These are phyloP conservation scores for Platyscapa corneri DNA, from an alignment of 1,140 invertebrate species.

Conservation along the genomic window DNA sequence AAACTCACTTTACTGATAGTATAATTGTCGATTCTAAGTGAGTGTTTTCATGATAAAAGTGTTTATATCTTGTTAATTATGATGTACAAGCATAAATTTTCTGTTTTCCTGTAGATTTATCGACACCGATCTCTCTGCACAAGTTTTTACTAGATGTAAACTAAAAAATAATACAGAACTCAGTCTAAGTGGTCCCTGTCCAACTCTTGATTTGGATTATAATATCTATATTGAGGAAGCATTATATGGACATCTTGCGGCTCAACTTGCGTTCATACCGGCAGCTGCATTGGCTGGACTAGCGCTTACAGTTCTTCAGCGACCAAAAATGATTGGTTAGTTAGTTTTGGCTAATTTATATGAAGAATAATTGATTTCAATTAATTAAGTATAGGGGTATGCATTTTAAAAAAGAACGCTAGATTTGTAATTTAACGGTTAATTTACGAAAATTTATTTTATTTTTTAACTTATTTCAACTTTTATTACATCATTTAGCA, in stretches of 20 bases:
- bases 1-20: slow-evolving; percentile 74
- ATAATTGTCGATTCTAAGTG: slow-evolving; percentile 72
- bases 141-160: slow-evolving; percentile 72
- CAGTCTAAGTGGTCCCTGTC: slow-evolving; percentile 65
- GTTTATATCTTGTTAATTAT: no score
- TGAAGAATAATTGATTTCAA: neutral
- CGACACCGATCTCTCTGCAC: slow-evolving; percentile 73
- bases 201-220: slow-evolving; percentile 69
- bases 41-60: slow-evolving; percentile 43
- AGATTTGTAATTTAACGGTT: no score
- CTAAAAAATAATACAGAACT: slow-evolving; percentile 73
- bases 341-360: neutral
- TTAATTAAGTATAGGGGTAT: neutral
- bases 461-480: no score
- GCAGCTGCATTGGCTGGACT: slow-evolving; percentile 65
- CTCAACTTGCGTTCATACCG: slow-evolving; percentile 66
- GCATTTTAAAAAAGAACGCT: neutral
- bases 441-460: neutral
- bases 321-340: slow-evolving; percentile 68
- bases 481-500: no score
- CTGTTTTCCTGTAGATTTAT: slow-evolving; percentile 68
- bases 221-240: slow-evolving; percentile 71
- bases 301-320: slow-evolving; percentile 62
- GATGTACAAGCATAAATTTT: no score
- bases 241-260: slow-evolving; percentile 66